A percentile compares a stretch with the other conserved stretches of the same genome.
These are phyloP conservation scores for Drosophila colorata DNA, from an alignment of 2,888 invertebrate species.

Conservation along the genomic window DNA sequence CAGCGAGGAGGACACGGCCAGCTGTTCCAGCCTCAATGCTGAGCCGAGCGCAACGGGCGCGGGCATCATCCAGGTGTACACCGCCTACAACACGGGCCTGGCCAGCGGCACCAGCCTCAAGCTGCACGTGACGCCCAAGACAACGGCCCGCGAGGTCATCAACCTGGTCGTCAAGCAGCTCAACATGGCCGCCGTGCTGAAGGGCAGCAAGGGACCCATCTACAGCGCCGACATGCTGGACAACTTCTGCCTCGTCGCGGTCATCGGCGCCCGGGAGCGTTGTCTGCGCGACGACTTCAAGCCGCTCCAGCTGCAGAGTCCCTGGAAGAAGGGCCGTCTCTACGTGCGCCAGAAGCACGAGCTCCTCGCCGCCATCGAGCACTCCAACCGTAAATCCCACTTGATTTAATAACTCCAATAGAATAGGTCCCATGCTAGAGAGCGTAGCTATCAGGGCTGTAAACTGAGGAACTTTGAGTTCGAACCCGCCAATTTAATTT, in stretches of 20 bases:
- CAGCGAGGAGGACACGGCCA: slow-evolving; percentile 80
- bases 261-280: slow-evolving; percentile 97
- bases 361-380: slow-evolving; percentile 94
- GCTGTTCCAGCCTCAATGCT: slow-evolving; percentile 72
- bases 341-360: slow-evolving; percentile 97
- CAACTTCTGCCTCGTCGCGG: slow-evolving; percentile 97
- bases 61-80: slow-evolving; percentile 92
- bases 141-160: slow-evolving; percentile 97
- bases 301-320: slow-evolving; percentile 96
- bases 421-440: not conserved
- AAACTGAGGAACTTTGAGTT: not conserved
- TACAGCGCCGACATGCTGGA: slow-evolving; percentile 93
- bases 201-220: slow-evolving; percentile 94
- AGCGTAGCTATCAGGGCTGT: not conserved
- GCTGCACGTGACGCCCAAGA: slow-evolving; percentile 95
- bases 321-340: slow-evolving; percentile 97
- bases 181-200: slow-evolving; percentile 95
- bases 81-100: slow-evolving; percentile 97
- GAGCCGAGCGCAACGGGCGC: slow-evolving; percentile 61
- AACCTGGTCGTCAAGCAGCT: slow-evolving; percentile 97
- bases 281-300: slow-evolving; percentile 97
- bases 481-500: not conserved
- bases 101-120: slow-evolving; percentile 97
- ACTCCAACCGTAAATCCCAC: slow-evolving; percentile 92
- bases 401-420: slow-evolving; percentile 74